Evolutionary conservation across 2,888 invertebrate species (phyloP).

Genomic region (Carabus problematicus): DNA sequence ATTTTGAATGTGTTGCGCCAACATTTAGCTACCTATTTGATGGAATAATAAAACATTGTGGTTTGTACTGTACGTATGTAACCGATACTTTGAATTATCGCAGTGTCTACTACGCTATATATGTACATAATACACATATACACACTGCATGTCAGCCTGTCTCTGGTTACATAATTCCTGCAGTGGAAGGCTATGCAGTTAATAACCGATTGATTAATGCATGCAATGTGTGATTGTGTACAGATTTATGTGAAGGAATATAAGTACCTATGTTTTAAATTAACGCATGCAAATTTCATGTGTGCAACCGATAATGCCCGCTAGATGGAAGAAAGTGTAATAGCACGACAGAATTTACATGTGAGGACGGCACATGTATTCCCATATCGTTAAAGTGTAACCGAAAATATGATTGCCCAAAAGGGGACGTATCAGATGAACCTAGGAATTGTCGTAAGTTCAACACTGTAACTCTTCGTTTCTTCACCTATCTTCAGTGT

Average conservation of each 20-base stretch:
- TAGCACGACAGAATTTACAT: constrained; percentile 65
- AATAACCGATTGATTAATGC: constrained; percentile 35
- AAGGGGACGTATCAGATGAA: constrained; percentile 64
- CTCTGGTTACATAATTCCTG: constrained; percentile 4
- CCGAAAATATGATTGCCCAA: constrained; percentile 74
- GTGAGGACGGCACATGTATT: constrained; percentile 77
- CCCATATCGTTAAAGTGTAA: constrained; percentile 74
- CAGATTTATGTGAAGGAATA: background rate
- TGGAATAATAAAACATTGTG: no score
- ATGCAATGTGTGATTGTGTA: constrained; percentile 23
- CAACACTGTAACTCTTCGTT: constrained; percentile 15
- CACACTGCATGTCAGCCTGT: constrained; percentile 32
- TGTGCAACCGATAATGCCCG: background rate
- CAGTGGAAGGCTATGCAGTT: constrained; percentile 22
- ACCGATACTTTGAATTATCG: no score
- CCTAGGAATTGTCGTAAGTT: constrained; percentile 73
- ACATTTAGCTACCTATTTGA: no score
- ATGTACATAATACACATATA: background rate
- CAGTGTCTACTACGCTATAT: no score
- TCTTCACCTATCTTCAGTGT: constrained; percentile 36
- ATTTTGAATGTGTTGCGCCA: constrained; percentile 14
- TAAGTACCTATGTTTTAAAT: constrained; percentile 17
- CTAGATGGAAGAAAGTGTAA: constrained; percentile 46
- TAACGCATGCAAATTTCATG: constrained; percentile 45
- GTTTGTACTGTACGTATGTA: no score